Conservation (phyloP, 2,888 invertebrate species). For the Actias luna region DNA sequence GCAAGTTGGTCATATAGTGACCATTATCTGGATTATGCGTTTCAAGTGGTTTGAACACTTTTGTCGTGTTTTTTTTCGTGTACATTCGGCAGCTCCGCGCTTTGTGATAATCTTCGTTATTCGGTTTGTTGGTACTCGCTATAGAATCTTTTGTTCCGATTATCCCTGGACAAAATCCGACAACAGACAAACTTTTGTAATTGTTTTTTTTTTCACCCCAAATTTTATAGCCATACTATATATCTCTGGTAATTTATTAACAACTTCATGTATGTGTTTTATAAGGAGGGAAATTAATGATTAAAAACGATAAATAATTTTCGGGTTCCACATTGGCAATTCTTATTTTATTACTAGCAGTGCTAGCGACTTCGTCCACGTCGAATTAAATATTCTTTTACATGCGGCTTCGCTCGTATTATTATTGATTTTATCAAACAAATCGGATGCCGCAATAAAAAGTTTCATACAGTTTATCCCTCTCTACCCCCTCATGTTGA, state of each 20-base stretch:
- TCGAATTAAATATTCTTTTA: too few relatives aligned
- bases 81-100: conserved; percentile 1
- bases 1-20: conserved; percentile 27
- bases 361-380: too few relatives aligned
- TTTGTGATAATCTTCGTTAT: conserved; percentile 7
- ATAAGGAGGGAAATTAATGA: too few relatives aligned
- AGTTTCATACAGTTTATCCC: too few relatives aligned
- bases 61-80: conserved; percentile 15
- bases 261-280: too few relatives aligned
- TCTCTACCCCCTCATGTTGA: too few relatives aligned
- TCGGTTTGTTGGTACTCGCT: background rate
- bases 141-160: background rate
- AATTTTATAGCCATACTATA: background rate
- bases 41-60: conserved; percentile 17
- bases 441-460: too few relatives aligned
- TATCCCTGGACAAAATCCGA: background rate
- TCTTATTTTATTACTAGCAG: too few relatives aligned
- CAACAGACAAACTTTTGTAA: background rate
- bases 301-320: too few relatives aligned
- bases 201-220: background rate
- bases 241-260: background rate
- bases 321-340: too few relatives aligned
- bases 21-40: conserved; percentile 25
- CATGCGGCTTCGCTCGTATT: too few relatives aligned
- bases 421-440: too few relatives aligned